A percentile compares a stretch with the other conserved stretches of the same genome.
phyloP scores from a whole-genome alignment of 2,797 vertebrate genomes.

The Acanthopagrus latus region DNA sequence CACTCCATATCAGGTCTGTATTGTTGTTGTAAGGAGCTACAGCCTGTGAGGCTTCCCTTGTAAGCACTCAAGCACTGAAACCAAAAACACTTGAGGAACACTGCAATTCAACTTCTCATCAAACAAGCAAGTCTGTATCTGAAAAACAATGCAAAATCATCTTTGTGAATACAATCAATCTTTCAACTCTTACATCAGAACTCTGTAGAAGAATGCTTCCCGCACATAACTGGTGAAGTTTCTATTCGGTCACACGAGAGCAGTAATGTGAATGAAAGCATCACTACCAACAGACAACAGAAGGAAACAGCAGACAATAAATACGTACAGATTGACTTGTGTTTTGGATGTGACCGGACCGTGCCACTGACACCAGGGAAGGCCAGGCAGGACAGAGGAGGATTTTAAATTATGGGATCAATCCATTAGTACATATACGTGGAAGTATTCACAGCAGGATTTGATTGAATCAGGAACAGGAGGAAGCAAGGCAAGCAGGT shows the following conservation, averaged over 20 bases:
- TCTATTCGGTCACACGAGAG: neutral
- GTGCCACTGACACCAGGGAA: slow-evolving; percentile 1
- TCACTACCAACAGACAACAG: slow-evolving; percentile 23
- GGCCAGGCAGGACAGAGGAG: slow-evolving; percentile 7
- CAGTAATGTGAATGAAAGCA: neutral
- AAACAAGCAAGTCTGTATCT: slow-evolving; percentile 4
- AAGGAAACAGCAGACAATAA: slow-evolving; percentile 47
- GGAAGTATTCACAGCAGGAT: slow-evolving; percentile 64
- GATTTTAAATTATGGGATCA: slow-evolving; percentile 16
- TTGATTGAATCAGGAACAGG: slow-evolving; percentile 22
- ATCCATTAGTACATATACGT: slow-evolving; percentile 36
- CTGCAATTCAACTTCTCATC: slow-evolving; percentile 8
- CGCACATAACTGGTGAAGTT: neutral
- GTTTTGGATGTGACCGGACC: neutral
- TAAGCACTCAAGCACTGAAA: neutral
- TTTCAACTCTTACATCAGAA: neutral
- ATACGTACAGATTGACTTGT: slow-evolving; percentile 29
- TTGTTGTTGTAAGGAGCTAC: slow-evolving; percentile 3
- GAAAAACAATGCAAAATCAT: neutral
- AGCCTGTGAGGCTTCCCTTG: neutral
- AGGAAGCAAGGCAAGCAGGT: slow-evolving; percentile 35
- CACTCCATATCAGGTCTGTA: slow-evolving; percentile 5
- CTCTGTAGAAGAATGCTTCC: neutral
- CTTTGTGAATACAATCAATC: neutral
- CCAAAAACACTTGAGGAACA: neutral